Evolutionary conservation across 2,797 vertebrate species (phyloP).

Genomic region (Rhinichthys osculus): DNA sequence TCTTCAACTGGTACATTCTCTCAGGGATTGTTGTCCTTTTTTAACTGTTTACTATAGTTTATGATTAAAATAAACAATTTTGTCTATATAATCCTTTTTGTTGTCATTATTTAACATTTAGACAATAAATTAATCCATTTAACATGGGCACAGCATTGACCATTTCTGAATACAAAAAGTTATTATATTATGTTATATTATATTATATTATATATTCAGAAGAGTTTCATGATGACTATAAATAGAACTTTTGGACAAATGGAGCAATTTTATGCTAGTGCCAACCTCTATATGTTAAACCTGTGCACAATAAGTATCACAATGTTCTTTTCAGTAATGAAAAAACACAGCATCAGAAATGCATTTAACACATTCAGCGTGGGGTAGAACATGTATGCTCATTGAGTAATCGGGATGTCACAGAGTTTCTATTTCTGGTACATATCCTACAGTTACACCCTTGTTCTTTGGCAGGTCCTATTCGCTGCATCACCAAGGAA

Average conservation of each 20-base stretch:
- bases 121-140: background rate
- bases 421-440: constrained; percentile 57
- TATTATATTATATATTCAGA: background rate
- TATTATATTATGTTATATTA: constrained; percentile 4
- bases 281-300: background rate
- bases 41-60: background rate
- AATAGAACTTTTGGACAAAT: background rate
- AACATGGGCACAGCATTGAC: background rate
- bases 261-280: background rate
- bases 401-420: constrained; percentile 47
- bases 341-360: constrained; percentile 12
- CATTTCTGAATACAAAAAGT: background rate
- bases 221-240: background rate
- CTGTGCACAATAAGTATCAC: background rate
- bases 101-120: background rate
- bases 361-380: constrained; percentile 21
- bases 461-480: constrained; percentile 66
- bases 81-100: background rate
- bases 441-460: constrained; percentile 63
- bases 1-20: background rate
- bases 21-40: background rate
- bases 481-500: constrained; percentile 84
- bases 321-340: background rate
- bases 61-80: background rate
- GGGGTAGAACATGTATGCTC: constrained; percentile 20